phyloP scores from a whole-genome alignment of 2,888 invertebrate species.

The Spodoptera littoralis region DNA sequence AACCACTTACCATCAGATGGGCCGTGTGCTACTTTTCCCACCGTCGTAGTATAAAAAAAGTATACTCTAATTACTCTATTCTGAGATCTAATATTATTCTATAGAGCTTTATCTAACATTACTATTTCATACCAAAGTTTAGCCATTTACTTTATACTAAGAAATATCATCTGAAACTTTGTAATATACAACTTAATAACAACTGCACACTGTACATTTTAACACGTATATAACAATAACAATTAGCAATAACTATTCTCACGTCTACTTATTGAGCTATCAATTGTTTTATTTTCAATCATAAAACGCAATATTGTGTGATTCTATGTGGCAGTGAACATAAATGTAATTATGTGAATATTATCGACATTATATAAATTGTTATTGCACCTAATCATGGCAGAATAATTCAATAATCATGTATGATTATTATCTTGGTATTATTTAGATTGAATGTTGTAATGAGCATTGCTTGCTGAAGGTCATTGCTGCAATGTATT shows the following conservation, averaged over 20 bases:
- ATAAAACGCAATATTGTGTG: slow-evolving; percentile 33
- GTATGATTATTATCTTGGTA: slow-evolving; percentile 40
- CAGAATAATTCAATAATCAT: slow-evolving; percentile 40
- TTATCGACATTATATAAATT: slow-evolving; percentile 37
- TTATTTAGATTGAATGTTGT: slow-evolving; percentile 47
- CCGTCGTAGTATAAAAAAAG: no score
- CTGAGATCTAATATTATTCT: no score
- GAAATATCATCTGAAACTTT: no score
- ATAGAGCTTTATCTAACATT: no score
- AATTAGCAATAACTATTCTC: slow-evolving; percentile 1
- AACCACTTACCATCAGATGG: no score
- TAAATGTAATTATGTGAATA: slow-evolving; percentile 31
- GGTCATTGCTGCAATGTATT: slow-evolving; percentile 22
- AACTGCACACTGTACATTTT: not conserved
- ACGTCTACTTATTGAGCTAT: not conserved
- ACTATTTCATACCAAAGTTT: no score
- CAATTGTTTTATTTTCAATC: slow-evolving; percentile 33
- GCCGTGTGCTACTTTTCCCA: no score
- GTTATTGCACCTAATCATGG: slow-evolving; percentile 49
- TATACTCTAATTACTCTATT: no score
- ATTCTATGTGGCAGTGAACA: slow-evolving; percentile 21
- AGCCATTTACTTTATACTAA: no score
- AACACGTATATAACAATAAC: not conserved
- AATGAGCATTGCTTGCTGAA: slow-evolving; percentile 32
- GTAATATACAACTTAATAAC: no score